These are phyloP conservation scores for Aquila chrysaetos DNA, from an alignment of 2,797 vertebrate genomes.

Conservation along the genomic window DNA sequence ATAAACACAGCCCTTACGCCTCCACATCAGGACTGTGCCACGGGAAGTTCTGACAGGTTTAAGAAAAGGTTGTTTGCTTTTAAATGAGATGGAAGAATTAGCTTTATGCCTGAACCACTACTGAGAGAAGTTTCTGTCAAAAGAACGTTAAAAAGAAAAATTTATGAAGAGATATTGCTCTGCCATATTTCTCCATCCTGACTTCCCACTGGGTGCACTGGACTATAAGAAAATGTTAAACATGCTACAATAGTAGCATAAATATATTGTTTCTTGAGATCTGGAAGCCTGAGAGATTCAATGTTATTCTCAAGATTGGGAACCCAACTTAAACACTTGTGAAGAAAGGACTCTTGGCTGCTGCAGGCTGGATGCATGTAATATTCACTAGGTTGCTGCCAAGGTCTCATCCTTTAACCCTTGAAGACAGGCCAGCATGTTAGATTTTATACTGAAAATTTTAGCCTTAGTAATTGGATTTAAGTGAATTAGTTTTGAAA, in stretches of 20 bases:
- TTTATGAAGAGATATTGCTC: neutral
- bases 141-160: neutral
- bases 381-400: neutral
- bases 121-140: neutral
- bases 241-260: neutral
- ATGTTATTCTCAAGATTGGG: neutral
- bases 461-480: neutral
- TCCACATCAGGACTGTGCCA: neutral
- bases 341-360: neutral
- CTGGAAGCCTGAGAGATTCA: neutral
- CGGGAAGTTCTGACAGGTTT: neutral
- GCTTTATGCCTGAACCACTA: neutral
- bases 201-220: neutral
- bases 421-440: neutral
- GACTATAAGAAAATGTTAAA: neutral
- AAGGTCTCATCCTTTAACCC: neutral
- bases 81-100: neutral
- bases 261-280: neutral
- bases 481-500: neutral
- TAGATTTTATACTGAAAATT: neutral
- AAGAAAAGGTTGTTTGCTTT: neutral
- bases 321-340: neutral
- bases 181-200: neutral
- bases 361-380: neutral
- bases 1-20: neutral